Evolutionary conservation across 2,888 invertebrate species (phyloP).

Genomic region (Erebia aethiops): DNA sequence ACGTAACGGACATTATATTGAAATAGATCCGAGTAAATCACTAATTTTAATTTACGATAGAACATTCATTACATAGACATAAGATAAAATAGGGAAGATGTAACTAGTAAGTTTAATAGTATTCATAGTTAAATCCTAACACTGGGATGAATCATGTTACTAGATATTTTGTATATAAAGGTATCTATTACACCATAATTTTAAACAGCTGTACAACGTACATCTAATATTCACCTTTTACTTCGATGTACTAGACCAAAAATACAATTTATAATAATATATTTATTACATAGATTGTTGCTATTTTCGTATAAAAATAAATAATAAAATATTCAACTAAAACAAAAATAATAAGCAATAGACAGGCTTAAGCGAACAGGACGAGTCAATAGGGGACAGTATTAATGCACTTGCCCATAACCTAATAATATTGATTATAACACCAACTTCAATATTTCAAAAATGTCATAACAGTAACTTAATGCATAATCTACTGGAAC

Average conservation of each 20-base stretch:
- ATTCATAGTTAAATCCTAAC: slow-evolving; percentile 67
- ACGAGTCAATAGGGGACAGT: slow-evolving; percentile 78
- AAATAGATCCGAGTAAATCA: slow-evolving; percentile 74
- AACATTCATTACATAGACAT: slow-evolving; percentile 79
- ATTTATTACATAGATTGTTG: slow-evolving; percentile 60
- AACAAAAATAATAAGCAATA: slow-evolving; percentile 78
- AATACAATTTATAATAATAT: slow-evolving; percentile 52
- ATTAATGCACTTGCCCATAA: slow-evolving; percentile 83
- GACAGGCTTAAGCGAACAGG: slow-evolving; percentile 78
- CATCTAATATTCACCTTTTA: slow-evolving; percentile 57
- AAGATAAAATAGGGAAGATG: slow-evolving; percentile 68
- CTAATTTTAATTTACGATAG: slow-evolving; percentile 78
- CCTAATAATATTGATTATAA: slow-evolving; percentile 81
- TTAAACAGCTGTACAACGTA: slow-evolving; percentile 53
- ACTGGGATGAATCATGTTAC: slow-evolving; percentile 63
- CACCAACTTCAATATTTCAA: slow-evolving; percentile 80
- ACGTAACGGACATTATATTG: slow-evolving; percentile 67
- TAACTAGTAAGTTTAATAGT: slow-evolving; percentile 70
- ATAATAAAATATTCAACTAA: slow-evolving; percentile 83
- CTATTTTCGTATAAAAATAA: slow-evolving; percentile 74
- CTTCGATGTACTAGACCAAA: slow-evolving; percentile 64
- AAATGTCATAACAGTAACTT: slow-evolving; percentile 82
- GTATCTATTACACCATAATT: slow-evolving; percentile 41
- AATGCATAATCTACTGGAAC: slow-evolving; percentile 82
- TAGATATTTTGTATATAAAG: slow-evolving; percentile 48